These are phyloP conservation scores for Geotrypetes seraphini DNA, from an alignment of 2,797 vertebrate genomes.

Conservation along the genomic window DNA sequence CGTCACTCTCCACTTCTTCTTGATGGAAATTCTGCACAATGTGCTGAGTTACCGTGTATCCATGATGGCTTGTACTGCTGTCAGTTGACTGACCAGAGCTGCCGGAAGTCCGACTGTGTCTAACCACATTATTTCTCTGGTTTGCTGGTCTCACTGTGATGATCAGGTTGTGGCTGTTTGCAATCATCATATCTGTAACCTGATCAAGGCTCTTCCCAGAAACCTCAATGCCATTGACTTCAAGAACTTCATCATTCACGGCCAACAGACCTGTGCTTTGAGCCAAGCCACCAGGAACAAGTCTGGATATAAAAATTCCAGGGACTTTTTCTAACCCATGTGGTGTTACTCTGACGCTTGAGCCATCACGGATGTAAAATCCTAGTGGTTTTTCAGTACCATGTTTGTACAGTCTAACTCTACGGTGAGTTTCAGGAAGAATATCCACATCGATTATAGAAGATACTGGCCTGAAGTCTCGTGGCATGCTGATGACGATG, in stretches of 20 bases:
- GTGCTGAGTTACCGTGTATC: constrained; percentile 56
- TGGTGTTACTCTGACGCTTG: constrained; percentile 83
- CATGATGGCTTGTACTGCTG: constrained; percentile 68
- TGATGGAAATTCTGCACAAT: constrained; percentile 66
- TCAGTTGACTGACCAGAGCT: constrained; percentile 88
- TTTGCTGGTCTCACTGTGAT: constrained; percentile 92
- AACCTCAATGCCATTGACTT: constrained; percentile 94
- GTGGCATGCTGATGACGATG: constrained; percentile 85
- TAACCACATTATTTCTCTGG: constrained; percentile 88
- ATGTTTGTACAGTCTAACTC: constrained; percentile 89
- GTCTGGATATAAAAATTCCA: constrained; percentile 89
- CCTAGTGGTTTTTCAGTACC: constrained; percentile 90
- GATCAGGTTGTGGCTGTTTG: constrained; percentile 95
- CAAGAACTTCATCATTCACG: constrained; percentile 91
- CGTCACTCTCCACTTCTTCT: constrained; percentile 81
- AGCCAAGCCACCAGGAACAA: constrained; percentile 87
- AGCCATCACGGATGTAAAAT: constrained; percentile 93
- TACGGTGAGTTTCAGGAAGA: constrained; percentile 86
- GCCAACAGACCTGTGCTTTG: constrained; percentile 91
- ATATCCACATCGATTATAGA: constrained; percentile 97
- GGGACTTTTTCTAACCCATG: constrained; percentile 92
- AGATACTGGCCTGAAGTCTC: constrained; percentile 90
- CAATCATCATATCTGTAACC: constrained; percentile 98
- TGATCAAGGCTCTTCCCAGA: constrained; percentile 90
- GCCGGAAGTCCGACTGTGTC: constrained; percentile 74